phyloP scores from a whole-genome alignment of 2,797 vertebrate genomes.

The Acestrorhynchus altus region DNA sequence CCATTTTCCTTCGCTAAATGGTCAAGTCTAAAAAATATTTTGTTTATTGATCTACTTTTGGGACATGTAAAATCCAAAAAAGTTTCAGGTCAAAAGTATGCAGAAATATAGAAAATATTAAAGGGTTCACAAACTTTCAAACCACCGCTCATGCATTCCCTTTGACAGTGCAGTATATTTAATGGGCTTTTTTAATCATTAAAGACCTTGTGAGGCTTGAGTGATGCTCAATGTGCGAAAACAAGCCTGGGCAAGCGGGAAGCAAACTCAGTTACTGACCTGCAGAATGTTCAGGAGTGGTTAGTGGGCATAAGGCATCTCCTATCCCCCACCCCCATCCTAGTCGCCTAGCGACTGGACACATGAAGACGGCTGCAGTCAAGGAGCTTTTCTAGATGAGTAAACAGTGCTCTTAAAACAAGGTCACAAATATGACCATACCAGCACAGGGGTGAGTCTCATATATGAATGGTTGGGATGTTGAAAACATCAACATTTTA shows the following conservation, averaged over 20 bases:
- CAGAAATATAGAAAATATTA: too few species aligned
- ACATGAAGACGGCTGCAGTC: constrained; percentile 24
- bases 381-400: constrained; percentile 23
- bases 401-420: constrained; percentile 7
- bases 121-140: too few species aligned
- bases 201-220: too few species aligned
- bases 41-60: too few species aligned
- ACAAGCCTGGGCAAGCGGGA: constrained; percentile 34
- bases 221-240: too few species aligned
- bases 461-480: neutral
- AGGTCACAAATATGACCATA: constrained; percentile 14
- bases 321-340: neutral
- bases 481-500: neutral
- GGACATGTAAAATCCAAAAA: too few species aligned
- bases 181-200: too few species aligned
- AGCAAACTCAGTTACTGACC: constrained; percentile 22
- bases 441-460: neutral
- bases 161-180: too few species aligned
- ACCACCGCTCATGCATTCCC: too few species aligned
- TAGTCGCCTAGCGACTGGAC: constrained; percentile 37
- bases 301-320: constrained; percentile 6
- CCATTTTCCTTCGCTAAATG: too few species aligned
- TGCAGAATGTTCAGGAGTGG: constrained; percentile 20
- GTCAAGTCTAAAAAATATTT: too few species aligned
- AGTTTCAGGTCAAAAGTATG: too few species aligned